These are phyloP conservation scores for Bombus turneri DNA, from an alignment of 1,140 invertebrate genomes.

Conservation along the genomic window DNA sequence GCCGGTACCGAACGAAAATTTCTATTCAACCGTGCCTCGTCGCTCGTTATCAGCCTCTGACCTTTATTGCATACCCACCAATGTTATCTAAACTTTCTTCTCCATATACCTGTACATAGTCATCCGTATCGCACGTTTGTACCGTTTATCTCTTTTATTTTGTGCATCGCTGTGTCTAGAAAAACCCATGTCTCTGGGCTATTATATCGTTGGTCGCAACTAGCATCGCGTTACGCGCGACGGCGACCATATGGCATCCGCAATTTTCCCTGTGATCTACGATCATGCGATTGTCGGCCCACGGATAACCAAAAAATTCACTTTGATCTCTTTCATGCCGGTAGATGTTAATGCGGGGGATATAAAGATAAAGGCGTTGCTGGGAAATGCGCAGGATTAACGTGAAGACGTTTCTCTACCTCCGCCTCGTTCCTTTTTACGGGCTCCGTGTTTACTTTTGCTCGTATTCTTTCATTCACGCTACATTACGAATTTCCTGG, in stretches of 20 bases:
- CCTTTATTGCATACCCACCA: slow-evolving; percentile 11
- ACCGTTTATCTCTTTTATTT: slow-evolving; percentile 58
- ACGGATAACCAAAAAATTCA: slow-evolving; percentile 7
- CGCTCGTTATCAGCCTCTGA: slow-evolving; percentile 46
- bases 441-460: no score
- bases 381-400: neutral
- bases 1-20: slow-evolving; percentile 44
- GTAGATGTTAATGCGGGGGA: slow-evolving; percentile 7
- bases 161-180: slow-evolving; percentile 37
- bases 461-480: no score
- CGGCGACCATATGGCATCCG: slow-evolving; percentile 20
- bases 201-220: slow-evolving; percentile 29
- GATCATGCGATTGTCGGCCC: neutral
- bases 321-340: slow-evolving; percentile 9
- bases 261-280: slow-evolving; percentile 47
- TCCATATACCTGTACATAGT: neutral
- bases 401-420: neutral
- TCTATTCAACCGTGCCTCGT: slow-evolving; percentile 35
- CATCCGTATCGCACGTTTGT: slow-evolving; percentile 3
- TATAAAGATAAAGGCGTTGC: neutral
- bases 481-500: no score
- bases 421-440: neutral
- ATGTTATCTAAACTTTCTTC: slow-evolving; percentile 33
- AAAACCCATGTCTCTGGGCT: slow-evolving; percentile 41
- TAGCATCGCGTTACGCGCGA: neutral